Evolutionary conservation across 2,888 invertebrate species (phyloP), one percentile per base, ranked within the genome.

Genomic region (Agrotis segetum): DNA sequence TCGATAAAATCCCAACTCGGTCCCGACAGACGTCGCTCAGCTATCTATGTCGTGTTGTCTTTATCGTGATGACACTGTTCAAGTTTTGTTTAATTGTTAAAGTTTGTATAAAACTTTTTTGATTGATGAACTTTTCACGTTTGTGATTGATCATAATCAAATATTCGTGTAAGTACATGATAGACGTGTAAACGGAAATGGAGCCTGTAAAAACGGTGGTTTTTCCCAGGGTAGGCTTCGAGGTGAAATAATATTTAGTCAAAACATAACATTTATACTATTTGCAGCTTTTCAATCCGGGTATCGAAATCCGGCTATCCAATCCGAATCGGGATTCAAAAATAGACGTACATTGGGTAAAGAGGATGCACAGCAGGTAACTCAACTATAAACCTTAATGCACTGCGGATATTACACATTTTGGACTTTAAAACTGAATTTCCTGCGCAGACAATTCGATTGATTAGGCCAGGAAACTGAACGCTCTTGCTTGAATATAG

Each of bases 371-470:
- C 21, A 34, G 40, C 21, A 34, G 40, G 29, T 52, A 29, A 58
- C n/a, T 53, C 11, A 19, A 44, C 5, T 44, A 49, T 52, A 59
- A 64, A 71, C 34, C 44, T 24, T 60, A 34, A 62, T 11, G 47
- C 53, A 29, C 19, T 53, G 16, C 82, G 80, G 80, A 87, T 79
- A 84, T 85, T 77, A 71, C 77, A 77, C 64, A 76, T 72, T 74
- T 70, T 34, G 59, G 59, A 56, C 65, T 79, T 69, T 52, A 62
- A 49, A 81, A 75, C 63, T 71, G 78, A 73, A 87, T 87, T 81
- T 86, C 83, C 85, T 67, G 55, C 34, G 63, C 70, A 85, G 87
- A 86, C 87, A 79, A 85, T 81, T 86, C 68, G 70, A 85, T 85
- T 86, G 65, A 56, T 34, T 29, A 21, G 40, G 63, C 46, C 66